A percentile compares a stretch with the other conserved stretches of the same genome.
Evolutionary conservation across 2,113 vertebrate species (phyloP).

Genomic region (Sander lucioperca): DNA sequence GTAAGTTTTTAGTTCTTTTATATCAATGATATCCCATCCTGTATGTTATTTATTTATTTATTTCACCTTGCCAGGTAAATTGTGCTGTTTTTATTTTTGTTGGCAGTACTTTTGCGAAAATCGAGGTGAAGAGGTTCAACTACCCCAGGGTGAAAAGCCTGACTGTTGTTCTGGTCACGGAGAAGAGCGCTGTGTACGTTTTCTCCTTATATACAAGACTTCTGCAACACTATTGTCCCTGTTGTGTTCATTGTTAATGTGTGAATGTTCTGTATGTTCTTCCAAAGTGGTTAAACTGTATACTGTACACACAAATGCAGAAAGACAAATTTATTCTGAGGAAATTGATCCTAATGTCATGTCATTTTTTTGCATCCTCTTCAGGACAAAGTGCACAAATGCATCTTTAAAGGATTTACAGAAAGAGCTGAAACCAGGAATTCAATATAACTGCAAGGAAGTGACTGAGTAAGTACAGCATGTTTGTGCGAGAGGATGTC

Average conservation of each 20-base stretch:
- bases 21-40: neutral
- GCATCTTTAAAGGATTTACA: conserved; percentile 70
- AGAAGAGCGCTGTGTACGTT: conserved; percentile 66
- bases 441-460: conserved; percentile 70
- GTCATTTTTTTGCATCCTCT: neutral
- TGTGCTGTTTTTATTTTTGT: neutral
- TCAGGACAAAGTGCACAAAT: conserved; percentile 70
- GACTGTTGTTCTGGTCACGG: conserved; percentile 84
- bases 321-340: neutral
- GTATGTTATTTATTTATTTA: neutral
- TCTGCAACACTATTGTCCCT: neutral
- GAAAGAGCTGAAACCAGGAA: conserved; percentile 42
- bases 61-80: neutral
- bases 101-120: conserved; percentile 85
- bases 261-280: neutral
- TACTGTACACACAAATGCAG: neutral
- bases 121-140: conserved; percentile 85
- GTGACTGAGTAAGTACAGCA: conserved; percentile 70
- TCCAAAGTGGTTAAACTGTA: neutral
- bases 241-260: neutral
- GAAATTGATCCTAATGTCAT: neutral
- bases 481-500: neutral
- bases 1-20: no score
- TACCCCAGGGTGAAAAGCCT: conserved; percentile 77
- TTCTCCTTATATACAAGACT: neutral